Percentiles rank a stretch among this genome's conserved stretches.
These are phyloP conservation scores for Eriosoma lanigerum DNA, from an alignment of 1,140 invertebrate species.

Conservation along the genomic window DNA sequence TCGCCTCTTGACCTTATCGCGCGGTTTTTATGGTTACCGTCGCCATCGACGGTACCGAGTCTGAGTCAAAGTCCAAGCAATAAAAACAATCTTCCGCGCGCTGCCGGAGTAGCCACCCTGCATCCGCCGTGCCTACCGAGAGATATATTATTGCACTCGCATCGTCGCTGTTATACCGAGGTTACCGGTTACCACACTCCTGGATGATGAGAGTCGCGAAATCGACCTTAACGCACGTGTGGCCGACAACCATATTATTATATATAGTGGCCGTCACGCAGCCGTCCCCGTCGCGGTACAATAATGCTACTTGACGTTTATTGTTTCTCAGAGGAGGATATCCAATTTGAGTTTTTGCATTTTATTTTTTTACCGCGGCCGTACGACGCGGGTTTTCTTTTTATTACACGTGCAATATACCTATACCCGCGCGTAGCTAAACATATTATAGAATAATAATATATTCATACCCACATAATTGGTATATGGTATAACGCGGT, in stretches of 20 bases:
- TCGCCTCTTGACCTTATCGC: background rate
- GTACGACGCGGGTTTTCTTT: background rate
- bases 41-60: too few species aligned
- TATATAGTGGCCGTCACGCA: background rate
- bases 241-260: background rate
- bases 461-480: too few species aligned
- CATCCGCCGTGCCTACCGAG: background rate
- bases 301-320: conserved; percentile 43
- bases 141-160: background rate
- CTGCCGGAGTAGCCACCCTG: background rate
- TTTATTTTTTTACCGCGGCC: background rate
- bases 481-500: too few species aligned
- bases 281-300: background rate
- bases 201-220: background rate
- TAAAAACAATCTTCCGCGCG: conserved; percentile 3
- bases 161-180: background rate
- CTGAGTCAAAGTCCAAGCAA: background rate
- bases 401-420: background rate
- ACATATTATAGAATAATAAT: too few species aligned
- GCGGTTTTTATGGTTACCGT: conserved; percentile 6
- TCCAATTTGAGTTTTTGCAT: conserved; percentile 38
- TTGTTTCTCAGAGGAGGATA: conserved; percentile 29
- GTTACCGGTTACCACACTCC: background rate
- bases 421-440: too few species aligned
- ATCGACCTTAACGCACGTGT: background rate